A percentile compares a stretch with the other conserved stretches of the same genome.
phyloP scores from a whole-genome alignment of 2,113 vertebrate species.

The Larimichthys polyactis region DNA sequence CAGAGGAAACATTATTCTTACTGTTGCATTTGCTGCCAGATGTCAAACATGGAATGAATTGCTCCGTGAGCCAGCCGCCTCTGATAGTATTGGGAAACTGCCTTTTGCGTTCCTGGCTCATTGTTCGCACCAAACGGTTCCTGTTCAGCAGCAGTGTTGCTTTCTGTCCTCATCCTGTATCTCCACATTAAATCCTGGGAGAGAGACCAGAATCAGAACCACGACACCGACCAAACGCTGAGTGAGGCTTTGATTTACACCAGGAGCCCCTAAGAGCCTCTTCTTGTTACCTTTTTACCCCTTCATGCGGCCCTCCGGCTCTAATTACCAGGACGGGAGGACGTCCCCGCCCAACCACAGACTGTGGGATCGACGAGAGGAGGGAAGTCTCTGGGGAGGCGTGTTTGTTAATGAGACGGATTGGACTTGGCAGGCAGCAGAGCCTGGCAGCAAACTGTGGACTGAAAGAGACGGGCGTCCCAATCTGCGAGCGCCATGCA shows the following conservation, averaged over 20 bases:
- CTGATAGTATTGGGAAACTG: neutral
- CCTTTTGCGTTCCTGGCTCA: neutral
- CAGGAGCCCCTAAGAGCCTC: constrained; percentile 20
- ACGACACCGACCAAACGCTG: neutral
- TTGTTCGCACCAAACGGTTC: constrained; percentile 4
- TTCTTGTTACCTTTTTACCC: constrained; percentile 23
- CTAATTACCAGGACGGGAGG: constrained; percentile 47
- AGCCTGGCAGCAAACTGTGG: constrained; percentile 51
- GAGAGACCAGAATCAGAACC: constrained; percentile 1
- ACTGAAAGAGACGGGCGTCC: constrained; percentile 27
- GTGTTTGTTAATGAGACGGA: constrained; percentile 64
- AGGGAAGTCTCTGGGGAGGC: constrained; percentile 39
- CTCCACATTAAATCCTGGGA: constrained; percentile 32
- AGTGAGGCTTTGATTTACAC: constrained; percentile 45
- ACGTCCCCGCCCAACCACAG: neutral
- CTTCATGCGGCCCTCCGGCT: constrained; percentile 34
- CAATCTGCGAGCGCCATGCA: constrained; percentile 32
- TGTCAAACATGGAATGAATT: constrained; percentile 3
- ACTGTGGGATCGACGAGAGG: constrained; percentile 6
- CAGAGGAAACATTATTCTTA: neutral
- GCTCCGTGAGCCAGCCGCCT: neutral
- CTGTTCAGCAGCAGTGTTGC: constrained; percentile 14
- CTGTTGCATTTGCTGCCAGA: neutral
- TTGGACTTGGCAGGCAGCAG: constrained; percentile 60
- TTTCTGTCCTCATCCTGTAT: constrained; percentile 20